Evolutionary conservation across 2,797 vertebrate species (phyloP).

Genomic region (Odontamblyopus lacepedii): DNA sequence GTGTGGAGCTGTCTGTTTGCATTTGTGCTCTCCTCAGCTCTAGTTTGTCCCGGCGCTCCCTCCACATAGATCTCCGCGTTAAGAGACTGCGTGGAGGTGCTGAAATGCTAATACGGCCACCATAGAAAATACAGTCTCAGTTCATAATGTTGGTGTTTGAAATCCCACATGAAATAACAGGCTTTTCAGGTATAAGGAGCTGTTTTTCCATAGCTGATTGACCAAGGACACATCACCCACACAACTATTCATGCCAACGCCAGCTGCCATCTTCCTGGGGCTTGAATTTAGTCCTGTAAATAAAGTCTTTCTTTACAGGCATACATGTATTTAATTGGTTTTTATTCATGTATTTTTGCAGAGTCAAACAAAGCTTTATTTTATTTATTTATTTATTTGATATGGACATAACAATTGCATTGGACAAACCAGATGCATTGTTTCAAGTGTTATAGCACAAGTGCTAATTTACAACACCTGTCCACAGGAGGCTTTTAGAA

Average conservation of each 20-base stretch:
- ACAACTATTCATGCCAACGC: not conserved
- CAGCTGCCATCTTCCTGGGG: slow-evolving; percentile 6
- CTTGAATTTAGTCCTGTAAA: slow-evolving; percentile 10
- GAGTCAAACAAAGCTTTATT: too few relatives aligned
- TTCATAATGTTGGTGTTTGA: slow-evolving; percentile 24
- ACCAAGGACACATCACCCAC: slow-evolving; percentile 23
- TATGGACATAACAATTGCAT: too few relatives aligned
- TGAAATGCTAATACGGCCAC: slow-evolving; percentile 2
- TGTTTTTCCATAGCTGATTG: slow-evolving; percentile 15
- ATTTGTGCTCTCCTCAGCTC: slow-evolving; percentile 41
- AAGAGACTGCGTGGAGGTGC: not conserved
- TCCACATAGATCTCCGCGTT: slow-evolving; percentile 29
- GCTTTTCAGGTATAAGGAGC: slow-evolving; percentile 14
- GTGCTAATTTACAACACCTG: too few relatives aligned
- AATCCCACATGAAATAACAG: slow-evolving; percentile 24
- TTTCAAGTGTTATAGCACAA: too few relatives aligned
- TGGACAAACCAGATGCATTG: too few relatives aligned
- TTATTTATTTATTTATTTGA: too few relatives aligned
- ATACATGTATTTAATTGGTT: too few relatives aligned
- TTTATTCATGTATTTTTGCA: too few relatives aligned
- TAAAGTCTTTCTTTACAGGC: not conserved
- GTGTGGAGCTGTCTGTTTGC: slow-evolving; percentile 39
- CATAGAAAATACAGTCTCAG: slow-evolving; percentile 17
- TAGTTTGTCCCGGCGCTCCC: slow-evolving; percentile 29
- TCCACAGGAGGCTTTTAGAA: too few relatives aligned